Evolutionary conservation across 2,113 vertebrate species (phyloP), one percentile per base, ranked within the genome.

Genomic region (Casuarius casuarius): DNA sequence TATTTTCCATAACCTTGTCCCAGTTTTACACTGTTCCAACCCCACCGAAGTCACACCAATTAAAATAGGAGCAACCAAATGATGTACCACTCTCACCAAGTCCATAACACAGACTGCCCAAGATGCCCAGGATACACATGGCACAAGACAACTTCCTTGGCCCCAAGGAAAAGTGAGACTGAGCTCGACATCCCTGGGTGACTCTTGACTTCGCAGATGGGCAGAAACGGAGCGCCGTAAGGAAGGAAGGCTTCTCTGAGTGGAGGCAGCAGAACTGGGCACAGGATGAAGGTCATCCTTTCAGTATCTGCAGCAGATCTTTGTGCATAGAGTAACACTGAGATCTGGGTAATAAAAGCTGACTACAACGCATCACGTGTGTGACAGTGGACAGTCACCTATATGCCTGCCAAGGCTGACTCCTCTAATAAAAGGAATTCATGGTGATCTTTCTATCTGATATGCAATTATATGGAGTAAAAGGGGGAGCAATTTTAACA

Each of bases 1-100:
- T 76, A 72, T 92, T 83, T 91, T 33, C 81, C 59, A 35, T 83
- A 59, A 85, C 90, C 51, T 94, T 48, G 78, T 44, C 87, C 89
- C 71, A 15, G 16, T 94, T 96, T 77, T 49, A 91, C 42, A 5
- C 29, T 17, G 29, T 65, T 82, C 42, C 31, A 67, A 51, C 70
- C 62, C 10, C 72, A 84, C 65, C 40, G 31, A 90, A 75, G 70
- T 16, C 56, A 65, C 33, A 65, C 16, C 18, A 44, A 49, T 20
- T 17, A 12, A 90, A 91, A 67, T 0, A 67, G 63, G 46, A 87
- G 16, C 35, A 46, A 18, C 1, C 29, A 71, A 46, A 7, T 3
- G 9, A 29, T 44, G 7, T 63, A 31, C 40, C 3, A 1, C 5
- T 11, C 5, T 22, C 40, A 18, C 18, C 72, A 73, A 12, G 28